Conservation (phyloP, 2,888 invertebrate genomes). For the Pollenia labialis region DNA sequence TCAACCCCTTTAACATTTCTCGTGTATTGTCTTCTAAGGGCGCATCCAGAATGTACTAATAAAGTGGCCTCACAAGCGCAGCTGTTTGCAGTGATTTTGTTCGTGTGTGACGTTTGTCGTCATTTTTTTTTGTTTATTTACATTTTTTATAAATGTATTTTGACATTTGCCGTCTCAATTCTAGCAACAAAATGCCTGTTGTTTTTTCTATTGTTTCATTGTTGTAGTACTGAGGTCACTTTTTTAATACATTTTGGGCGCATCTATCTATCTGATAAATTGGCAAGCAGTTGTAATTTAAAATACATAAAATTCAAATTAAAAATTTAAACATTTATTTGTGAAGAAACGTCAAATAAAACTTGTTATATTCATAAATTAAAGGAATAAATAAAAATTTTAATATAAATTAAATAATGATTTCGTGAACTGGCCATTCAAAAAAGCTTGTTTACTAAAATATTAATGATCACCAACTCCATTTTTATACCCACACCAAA, state of each 20-base stretch:
- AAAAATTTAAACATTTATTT: neutral
- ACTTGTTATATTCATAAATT: constrained; percentile 25
- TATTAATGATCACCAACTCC: constrained; percentile 20
- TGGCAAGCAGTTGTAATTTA: constrained; percentile 22
- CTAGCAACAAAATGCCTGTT: no score
- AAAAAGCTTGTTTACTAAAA: constrained; percentile 28
- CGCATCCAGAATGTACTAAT: no score
- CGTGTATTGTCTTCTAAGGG: neutral
- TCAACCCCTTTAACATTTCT: neutral
- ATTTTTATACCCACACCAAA: neutral
- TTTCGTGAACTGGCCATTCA: constrained; percentile 18
- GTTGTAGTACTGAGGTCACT: no score
- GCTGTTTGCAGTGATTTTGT: no score
- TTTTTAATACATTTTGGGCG: no score
- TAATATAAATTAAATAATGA: constrained; percentile 12
- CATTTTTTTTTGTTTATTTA: no score
- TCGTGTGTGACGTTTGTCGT: no score
- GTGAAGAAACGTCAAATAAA: constrained; percentile 17
- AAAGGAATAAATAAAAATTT: neutral
- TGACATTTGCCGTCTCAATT: no score
- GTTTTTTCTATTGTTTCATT: no score
- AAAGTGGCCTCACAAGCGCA: no score
- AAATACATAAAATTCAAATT: constrained; percentile 3
- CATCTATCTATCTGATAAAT: no score
- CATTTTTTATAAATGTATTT: no score